Evolutionary conservation across 2,888 invertebrate genomes (phyloP), one percentile per base, ranked within the genome.

Genomic region (Eulithis testata): DNA sequence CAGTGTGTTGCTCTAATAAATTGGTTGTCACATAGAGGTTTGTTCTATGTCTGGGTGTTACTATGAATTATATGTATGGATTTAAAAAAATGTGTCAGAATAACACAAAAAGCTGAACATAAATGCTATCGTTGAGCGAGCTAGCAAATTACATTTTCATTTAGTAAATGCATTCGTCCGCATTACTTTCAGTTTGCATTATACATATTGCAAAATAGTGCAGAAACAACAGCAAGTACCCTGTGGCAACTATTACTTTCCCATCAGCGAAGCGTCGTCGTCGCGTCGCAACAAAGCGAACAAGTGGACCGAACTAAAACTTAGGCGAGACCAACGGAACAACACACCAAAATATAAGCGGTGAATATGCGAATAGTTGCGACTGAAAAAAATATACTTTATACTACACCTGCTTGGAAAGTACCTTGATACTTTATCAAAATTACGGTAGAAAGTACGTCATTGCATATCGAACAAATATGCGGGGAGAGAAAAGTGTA

Each of bases 271-370:
- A 12, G 53, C 27, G 31, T 6, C 31, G 6, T 5, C 14, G 49
- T 5, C 14, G 31, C 54, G 44, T 21, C 51, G 56, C 60, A 47
- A 62, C 62, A 66, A 62, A 62, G 66, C 59, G 45, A 54, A 61
- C 66, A 59, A 66, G 58, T 62, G 54, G 57, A 11, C 21, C 57
- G 44, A 61, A 62, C 62, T 62, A 62, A 62, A 62, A 66, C 55
- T 66, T 54, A 44, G 36, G 5, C 27, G n/a, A 56, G 11, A 50
- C 57, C 44, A 21, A 11, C 47, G 43, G 27, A 49, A 49, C 44
- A 49, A 57, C 60, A 40, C 43, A 40, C n/a, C 49, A 59, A 58
- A n/a, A n/a, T n/a, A 63, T 44, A 49, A 43, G 49, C 53, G 49
- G 11, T 12, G 12, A 51, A 44, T 47, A 37, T 43, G 53, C 45